Conservation (phyloP, 2,113 vertebrate genomes). For the Chloebia gouldiae region DNA sequence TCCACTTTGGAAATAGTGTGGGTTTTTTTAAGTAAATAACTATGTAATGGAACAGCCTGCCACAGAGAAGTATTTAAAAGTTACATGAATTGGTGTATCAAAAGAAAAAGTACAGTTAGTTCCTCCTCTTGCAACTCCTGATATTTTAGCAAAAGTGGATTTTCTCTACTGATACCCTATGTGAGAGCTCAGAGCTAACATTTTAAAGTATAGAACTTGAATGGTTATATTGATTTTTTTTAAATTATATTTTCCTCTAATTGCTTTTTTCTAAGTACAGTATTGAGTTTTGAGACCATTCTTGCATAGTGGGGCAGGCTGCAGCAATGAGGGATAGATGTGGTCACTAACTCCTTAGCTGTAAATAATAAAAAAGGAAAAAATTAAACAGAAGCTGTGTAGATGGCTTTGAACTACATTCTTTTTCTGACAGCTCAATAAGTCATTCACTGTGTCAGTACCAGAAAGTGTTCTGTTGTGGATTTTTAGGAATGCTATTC, state of each 20-base stretch:
- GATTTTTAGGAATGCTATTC: background rate
- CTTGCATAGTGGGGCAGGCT: background rate
- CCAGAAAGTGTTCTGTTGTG: background rate
- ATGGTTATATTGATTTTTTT: background rate
- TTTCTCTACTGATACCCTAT: background rate
- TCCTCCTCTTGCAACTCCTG: background rate
- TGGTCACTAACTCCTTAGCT: background rate
- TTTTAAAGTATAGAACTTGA: background rate
- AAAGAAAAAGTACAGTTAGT: background rate
- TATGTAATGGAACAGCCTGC: background rate
- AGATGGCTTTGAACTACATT: background rate
- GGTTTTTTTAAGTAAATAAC: conserved; percentile 30
- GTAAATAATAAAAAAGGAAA: background rate
- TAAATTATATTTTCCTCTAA: background rate
- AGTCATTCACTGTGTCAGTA: background rate
- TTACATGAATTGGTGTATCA: background rate
- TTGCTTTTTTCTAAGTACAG: background rate
- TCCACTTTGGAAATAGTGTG: background rate
- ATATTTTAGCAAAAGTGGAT: background rate
- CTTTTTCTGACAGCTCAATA: background rate
- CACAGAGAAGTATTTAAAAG: background rate
- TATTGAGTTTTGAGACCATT: background rate
- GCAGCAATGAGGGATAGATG: background rate
- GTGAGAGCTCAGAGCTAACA: background rate
- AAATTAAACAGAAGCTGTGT: background rate